Base-by-base conservation (phyloP, 2,113 vertebrate species). In the Seriola dumerili region DNA sequence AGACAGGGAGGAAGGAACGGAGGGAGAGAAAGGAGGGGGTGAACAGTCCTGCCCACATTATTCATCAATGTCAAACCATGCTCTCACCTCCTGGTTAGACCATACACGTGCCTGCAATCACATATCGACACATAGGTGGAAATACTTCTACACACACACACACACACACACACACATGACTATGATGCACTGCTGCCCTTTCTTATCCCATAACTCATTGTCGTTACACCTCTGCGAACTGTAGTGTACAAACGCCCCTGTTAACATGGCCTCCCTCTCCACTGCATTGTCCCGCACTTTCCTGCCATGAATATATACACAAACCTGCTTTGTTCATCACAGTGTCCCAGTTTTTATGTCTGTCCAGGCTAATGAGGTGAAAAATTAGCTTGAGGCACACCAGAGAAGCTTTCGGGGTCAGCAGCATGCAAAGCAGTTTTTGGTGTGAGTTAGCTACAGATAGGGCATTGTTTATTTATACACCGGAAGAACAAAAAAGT, bases 321-420 rank as follows among this genome's bases (percentile, higher is more conserved):
- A 89, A 87, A 74, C 76, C 73, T 68, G 70, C 88, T 90, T 69
- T 89, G 85, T 92, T 88, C 85, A 42, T 86, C 73, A 40, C 67
- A 52, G 71, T 83, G 89, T 64, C 89, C 88, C 83, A 89, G 23
- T 88, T 92, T 84, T 84, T 85, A 83, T 77, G 81, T 89, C 85
- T 66, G 79, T 82, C 74, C 75, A 65, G 83, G 65, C 75, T 90
- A 93, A 93, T 91, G 91, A 93, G 88, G 90, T 89, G 78, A 90
- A 92, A 88, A 92, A 92, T 89, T 81, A 61, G 88, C 88, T 87
- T 54, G 72, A 84, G 85, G 91, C 86, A 67, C 86, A 85, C 76
- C 73, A 48, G 78, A 84, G 83, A 88, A 84, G 83, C 84, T 78
- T 91, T 84, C 70, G 63, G 86, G 82, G 77, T 88, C 85, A 85